These are phyloP conservation scores for Morone chrysops DNA, from an alignment of 2,113 vertebrate genomes.

Conservation along the genomic window DNA sequence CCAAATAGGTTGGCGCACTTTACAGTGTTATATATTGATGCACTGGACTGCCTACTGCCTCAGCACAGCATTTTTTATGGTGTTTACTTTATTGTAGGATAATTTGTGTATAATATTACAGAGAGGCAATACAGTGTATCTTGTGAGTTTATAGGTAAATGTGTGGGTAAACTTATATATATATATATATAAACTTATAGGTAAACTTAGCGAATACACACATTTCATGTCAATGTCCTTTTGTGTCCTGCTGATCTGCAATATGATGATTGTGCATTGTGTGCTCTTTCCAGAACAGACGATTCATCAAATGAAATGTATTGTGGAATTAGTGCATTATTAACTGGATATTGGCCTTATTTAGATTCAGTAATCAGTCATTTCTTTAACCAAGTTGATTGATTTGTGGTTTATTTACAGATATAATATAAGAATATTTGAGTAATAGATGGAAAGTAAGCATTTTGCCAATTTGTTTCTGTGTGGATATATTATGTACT, in stretches of 20 bases:
- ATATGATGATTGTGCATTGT: conserved; percentile 24
- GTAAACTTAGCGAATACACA: conserved; percentile 18
- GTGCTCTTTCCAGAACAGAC: conserved; percentile 18
- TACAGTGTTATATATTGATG: conserved; percentile 46
- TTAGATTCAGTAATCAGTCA: not conserved
- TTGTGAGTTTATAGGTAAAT: conserved; percentile 31
- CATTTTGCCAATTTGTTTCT: not conserved
- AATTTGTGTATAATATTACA: conserved; percentile 33
- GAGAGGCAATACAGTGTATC: not conserved
- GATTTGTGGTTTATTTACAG: not conserved
- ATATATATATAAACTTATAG: too few relatives aligned
- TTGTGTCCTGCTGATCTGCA: conserved; percentile 49
- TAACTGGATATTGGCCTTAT: not conserved
- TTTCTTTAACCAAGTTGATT: not conserved
- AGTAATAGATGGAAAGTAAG: not conserved
- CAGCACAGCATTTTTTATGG: conserved; percentile 17
- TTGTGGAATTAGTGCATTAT: not conserved
- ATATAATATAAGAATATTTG: not conserved
- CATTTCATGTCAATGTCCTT: conserved; percentile 8
- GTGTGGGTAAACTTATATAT: too few relatives aligned
- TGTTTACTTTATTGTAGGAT: conserved; percentile 33
- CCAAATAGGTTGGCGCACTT: conserved; percentile 47
- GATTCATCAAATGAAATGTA: conserved; percentile 7
- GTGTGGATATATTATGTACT: not conserved
- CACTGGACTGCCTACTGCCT: conserved; percentile 41